Evolutionary conservation across 2,113 vertebrate genomes (phyloP), one percentile per base, ranked within the genome.

Genomic region (Polypterus senegalus): DNA sequence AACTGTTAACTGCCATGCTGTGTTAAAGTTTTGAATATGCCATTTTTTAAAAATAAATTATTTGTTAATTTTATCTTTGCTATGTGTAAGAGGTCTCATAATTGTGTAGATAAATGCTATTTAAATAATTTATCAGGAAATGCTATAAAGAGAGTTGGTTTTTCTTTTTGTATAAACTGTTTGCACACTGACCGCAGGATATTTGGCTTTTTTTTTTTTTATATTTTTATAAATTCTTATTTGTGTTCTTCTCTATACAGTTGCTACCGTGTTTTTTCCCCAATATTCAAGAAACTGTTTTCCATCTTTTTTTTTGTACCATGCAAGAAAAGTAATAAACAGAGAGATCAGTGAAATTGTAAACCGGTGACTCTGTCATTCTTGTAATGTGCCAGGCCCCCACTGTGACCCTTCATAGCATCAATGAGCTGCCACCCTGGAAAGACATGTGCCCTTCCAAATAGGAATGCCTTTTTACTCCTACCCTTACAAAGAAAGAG

Each of bases 101-200:
- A 81, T 81, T 89, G 81, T 98, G 91, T 97, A 97, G 90, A 97
- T 97, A 92, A 57, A 91, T 64, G 90, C 93, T 98, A 98, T 97
- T 98, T 97, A 98, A 98, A 89, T 98, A 98, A 98, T 94, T 97
- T 97, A 98, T 97, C 88, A 83, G 81, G 89, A 93, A 90, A 87
- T 86, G 86, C 85, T 85, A 86, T 86, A 88, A 85, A 81, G 86
- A 89, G 87, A 83, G 86, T 85, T 92, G 89, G 88, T 87, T 81
- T 90, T 93, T 94, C 89, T 94, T 89, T 95, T 86, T 97, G 93
- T 97, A 94, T 92, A 92, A 93, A 86, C 86, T 74, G 84, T 97
- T 98, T 97, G 92, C 94, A 97, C 93, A 97, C 84, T 91, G 90
- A 93, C 86, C 79, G 82, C 80, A 96, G 92, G 81, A 91, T 86